Evolutionary conservation across 1,140 invertebrate species (phyloP), one percentile per base, ranked within the genome.

Genomic region (Akabosia matsudoensis): DNA sequence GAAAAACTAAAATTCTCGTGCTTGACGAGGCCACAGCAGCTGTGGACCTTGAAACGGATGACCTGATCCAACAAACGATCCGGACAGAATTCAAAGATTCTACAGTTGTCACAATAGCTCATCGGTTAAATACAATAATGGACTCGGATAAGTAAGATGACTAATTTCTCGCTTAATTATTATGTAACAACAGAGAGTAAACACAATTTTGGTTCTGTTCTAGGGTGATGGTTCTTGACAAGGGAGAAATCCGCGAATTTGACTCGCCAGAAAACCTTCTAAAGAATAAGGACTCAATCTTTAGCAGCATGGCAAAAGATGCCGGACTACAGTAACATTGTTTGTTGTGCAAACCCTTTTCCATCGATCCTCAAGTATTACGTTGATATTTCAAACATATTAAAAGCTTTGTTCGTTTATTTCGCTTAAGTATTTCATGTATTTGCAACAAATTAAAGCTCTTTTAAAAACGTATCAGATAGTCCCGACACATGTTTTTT

Each of bases 21-120:
- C 87, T 97, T 74, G 95, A 97, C 84, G 95, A 97, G 85, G 95
- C 95, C 16, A 97, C 95, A 31, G 95, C 95, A 7, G 94, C 94
- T 78, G 93, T 97, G 22, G 95, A 97, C 88, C 86, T 95, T 67
- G 93, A 95, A 88, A 96, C 93, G 0, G 95, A 97, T 84, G 93
- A 96, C 85, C 88, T 97, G 33, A 96, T 97, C 83, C 94, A 96
- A 86, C 87, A 89, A 76, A 85, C 85, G 1, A 87, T 88, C 75
- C 89, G 93, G 30, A 88, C 90, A 54, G 92, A 96, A 84, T 97
- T 97, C 84, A 89, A 88, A 80, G 88, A 93, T 76, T 95, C 93
- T 84, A 97, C 95, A 22, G 91, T 97, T 72, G 88, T 97, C 37
- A 97, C 95, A 0, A 97, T 98, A 84, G 96, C 96, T 67, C 96